A percentile compares a stretch with the other conserved stretches of the same genome.
These are phyloP conservation scores for Neomonachus schauinslandi DNA, from an alignment of 2,113 vertebrate genomes.

Conservation along the genomic window DNA sequence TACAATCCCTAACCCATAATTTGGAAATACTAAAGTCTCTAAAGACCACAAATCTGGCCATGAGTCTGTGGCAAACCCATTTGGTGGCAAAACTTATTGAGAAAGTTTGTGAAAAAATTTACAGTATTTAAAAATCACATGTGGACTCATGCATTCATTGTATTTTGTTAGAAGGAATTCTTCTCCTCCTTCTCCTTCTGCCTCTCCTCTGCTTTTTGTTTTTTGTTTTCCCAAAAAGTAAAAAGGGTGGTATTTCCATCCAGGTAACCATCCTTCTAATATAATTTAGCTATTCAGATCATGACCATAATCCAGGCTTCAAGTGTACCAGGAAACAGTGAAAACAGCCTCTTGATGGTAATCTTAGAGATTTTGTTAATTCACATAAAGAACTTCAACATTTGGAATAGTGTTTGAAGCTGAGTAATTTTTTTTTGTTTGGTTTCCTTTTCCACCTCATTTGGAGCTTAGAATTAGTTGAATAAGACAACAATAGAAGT, in stretches of 20 bases:
- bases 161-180: background rate
- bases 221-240: background rate
- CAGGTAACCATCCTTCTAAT: background rate
- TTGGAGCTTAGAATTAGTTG: background rate
- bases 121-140: background rate
- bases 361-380: background rate
- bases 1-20: background rate
- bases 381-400: background rate
- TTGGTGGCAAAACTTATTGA: background rate
- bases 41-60: background rate
- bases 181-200: background rate
- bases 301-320: background rate
- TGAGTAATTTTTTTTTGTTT: background rate
- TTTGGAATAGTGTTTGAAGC: background rate
- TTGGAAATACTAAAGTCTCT: background rate
- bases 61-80: background rate
- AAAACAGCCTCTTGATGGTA: background rate
- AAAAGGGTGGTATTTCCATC: background rate
- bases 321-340: background rate
- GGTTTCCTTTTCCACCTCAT: background rate
- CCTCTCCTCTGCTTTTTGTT: background rate
- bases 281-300: background rate
- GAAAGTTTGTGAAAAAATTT: background rate
- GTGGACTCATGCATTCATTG: background rate
- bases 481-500: background rate